Percentiles rank a stretch among this genome's conserved stretches.
Conservation (phyloP, 2,888 invertebrate species). For the Diloba caeruleocephala region DNA sequence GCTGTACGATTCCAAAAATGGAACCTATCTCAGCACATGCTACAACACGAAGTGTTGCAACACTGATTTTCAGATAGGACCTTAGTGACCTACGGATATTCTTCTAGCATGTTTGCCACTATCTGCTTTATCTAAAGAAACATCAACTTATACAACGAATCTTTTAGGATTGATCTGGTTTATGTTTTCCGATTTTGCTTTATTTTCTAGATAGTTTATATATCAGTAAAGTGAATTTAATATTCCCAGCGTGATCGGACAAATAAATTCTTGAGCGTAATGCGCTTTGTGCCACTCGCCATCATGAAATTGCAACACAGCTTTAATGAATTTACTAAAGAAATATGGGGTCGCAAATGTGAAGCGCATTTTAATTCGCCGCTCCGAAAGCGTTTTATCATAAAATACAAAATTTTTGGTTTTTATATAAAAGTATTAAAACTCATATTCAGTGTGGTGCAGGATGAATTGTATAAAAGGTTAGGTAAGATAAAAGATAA, state of each 20-base stretch:
- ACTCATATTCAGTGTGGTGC: slow-evolving; percentile 11
- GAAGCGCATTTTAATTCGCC: slow-evolving; percentile 55
- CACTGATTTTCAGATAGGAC: no score
- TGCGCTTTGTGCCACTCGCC: slow-evolving; percentile 38
- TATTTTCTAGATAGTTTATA: background rate
- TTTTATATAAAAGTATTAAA: slow-evolving; percentile 24
- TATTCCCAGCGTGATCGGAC: slow-evolving; percentile 33
- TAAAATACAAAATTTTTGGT: slow-evolving; percentile 29
- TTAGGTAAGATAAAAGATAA: no score
- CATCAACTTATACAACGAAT: no score
- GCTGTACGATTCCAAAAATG: no score
- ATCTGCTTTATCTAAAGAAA: no score
- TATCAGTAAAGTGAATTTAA: slow-evolving; percentile 29
- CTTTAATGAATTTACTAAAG: slow-evolving; percentile 62
- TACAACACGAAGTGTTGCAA: no score
- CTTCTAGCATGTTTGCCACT: no score
- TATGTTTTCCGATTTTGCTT: background rate
- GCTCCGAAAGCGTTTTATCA: slow-evolving; percentile 26
- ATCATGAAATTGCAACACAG: slow-evolving; percentile 40
- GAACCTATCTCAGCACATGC: no score
- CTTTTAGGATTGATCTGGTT: no score
- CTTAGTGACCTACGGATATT: no score
- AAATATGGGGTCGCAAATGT: slow-evolving; percentile 61
- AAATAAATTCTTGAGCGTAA: slow-evolving; percentile 50
- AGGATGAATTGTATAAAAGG: slow-evolving; percentile 25